Evolutionary conservation across 2,797 vertebrate genomes (phyloP).

Genomic region (Coranthus polyacanthus): DNA sequence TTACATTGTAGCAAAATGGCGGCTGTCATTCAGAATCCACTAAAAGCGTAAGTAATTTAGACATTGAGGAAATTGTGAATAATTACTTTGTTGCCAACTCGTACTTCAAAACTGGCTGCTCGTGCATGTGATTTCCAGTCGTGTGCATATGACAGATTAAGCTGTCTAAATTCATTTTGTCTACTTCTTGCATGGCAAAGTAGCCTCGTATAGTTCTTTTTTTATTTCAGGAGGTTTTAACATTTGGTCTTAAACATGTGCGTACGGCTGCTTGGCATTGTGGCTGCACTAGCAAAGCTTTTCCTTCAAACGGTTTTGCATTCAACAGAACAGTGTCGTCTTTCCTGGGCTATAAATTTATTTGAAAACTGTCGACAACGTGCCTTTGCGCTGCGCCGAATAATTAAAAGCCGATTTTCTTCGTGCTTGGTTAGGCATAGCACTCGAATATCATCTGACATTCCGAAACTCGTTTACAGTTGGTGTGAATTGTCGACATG

Average conservation of each 20-base stretch:
- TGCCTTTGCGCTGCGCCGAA: conserved; percentile 63
- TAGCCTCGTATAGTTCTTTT: conserved; percentile 78
- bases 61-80: conserved; percentile 70
- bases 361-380: conserved; percentile 79
- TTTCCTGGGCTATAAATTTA: conserved; percentile 68
- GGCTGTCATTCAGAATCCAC: conserved; percentile 99
- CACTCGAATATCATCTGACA: conserved; percentile 62
- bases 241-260: conserved; percentile 57
- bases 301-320: conserved; percentile 34
- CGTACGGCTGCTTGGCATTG: conserved; percentile 55
- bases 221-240: conserved; percentile 65
- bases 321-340: conserved; percentile 62
- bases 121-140: conserved; percentile 54
- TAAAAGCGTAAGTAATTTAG: conserved; percentile 98
- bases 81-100: conserved; percentile 71
- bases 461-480: conserved; percentile 78
- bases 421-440: conserved; percentile 48
- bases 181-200: conserved; percentile 83
- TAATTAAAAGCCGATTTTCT: conserved; percentile 67
- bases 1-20: conserved; percentile 99
- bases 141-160: conserved; percentile 54
- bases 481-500: conserved; percentile 81
- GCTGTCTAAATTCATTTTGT: conserved; percentile 80
- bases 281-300: conserved; percentile 28
- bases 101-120: conserved; percentile 25